Conservation (phyloP, 2,888 invertebrate genomes). For the Pheosia gnoma region DNA sequence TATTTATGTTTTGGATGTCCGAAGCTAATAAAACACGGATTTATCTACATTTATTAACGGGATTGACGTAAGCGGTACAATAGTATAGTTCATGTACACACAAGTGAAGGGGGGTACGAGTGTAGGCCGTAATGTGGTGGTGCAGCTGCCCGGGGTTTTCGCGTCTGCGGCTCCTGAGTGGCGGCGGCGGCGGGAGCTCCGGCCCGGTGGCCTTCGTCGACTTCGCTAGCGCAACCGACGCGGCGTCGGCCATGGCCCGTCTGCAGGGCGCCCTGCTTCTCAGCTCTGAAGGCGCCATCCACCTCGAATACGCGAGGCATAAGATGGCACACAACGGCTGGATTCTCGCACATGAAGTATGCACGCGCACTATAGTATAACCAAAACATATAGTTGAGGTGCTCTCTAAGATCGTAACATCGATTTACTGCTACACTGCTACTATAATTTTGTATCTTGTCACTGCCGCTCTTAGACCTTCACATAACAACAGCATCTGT, state of each 20-base stretch:
- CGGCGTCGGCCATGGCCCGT: constrained; percentile 95
- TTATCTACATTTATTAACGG: constrained; percentile 11
- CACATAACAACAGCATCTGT: constrained; percentile 6
- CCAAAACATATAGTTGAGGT: background rate
- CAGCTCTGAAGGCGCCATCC: constrained; percentile 98
- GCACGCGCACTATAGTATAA: constrained; percentile 65
- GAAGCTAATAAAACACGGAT: constrained; percentile 21
- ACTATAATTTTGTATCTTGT: background rate
- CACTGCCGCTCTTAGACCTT: constrained; percentile 5
- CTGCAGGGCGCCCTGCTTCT: constrained; percentile 98
- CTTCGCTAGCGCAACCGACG: constrained; percentile 96
- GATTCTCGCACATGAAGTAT: constrained; percentile 84
- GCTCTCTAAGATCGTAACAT: constrained; percentile 15
- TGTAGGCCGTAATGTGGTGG: constrained; percentile 79
- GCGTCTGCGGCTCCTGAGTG: constrained; percentile 97
- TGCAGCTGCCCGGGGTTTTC: constrained; percentile 99
- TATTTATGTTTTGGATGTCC: constrained; percentile 21
- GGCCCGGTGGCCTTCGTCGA: constrained; percentile 98
- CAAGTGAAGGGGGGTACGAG: constrained; percentile 57
- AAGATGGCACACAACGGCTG: constrained; percentile 94
- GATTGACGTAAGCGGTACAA: background rate
- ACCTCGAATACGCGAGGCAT: constrained; percentile 99
- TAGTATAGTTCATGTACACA: constrained; percentile 25
- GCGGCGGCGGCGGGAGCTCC: constrained; percentile 86
- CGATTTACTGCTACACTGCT: background rate